Percentiles rank a stretch among this genome's conserved stretches.
phyloP scores from a whole-genome alignment of 2,888 invertebrate species.

The Apeira syringaria region DNA sequence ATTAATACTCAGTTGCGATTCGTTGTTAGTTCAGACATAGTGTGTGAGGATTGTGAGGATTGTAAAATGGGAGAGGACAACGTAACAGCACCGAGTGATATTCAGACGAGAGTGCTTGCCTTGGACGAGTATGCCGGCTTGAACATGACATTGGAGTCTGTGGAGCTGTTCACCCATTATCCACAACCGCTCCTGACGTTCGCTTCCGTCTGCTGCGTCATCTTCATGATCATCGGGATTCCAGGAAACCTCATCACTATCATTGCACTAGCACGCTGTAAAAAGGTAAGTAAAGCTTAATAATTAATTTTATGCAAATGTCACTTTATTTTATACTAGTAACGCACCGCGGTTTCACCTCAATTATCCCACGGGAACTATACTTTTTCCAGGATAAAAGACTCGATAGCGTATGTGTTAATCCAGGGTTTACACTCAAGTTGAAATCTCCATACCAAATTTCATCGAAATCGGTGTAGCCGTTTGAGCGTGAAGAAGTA shows the following conservation, averaged over 20 bases:
- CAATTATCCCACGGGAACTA: too few relatives aligned
- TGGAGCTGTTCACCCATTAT: constrained; percentile 86
- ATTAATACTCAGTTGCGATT: constrained; percentile 54
- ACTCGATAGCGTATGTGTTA: too few relatives aligned
- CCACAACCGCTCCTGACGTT: constrained; percentile 86
- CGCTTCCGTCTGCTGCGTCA: constrained; percentile 87
- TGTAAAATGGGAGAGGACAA: constrained; percentile 43
- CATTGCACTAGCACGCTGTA: constrained; percentile 88
- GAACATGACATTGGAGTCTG: constrained; percentile 54
- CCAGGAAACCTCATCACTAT: constrained; percentile 92
- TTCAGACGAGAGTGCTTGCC: constrained; percentile 37
- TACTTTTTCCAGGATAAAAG: too few relatives aligned
- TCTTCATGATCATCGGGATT: constrained; percentile 90
- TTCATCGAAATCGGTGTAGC: too few relatives aligned
- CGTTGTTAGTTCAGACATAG: constrained; percentile 4
- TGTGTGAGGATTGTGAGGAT: constrained; percentile 16
- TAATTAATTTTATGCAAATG: too few relatives aligned
- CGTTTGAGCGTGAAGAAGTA: too few relatives aligned
- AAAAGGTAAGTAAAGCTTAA: constrained; percentile 88
- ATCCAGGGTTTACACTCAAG: too few relatives aligned
- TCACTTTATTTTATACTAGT: too few relatives aligned
- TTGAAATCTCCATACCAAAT: too few relatives aligned
- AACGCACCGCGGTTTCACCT: too few relatives aligned
- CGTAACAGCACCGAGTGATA: constrained; percentile 36
- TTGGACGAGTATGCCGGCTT: constrained; percentile 43